phyloP scores from a whole-genome alignment of 2,888 invertebrate species.

The Drosophila melanocephala region DNA sequence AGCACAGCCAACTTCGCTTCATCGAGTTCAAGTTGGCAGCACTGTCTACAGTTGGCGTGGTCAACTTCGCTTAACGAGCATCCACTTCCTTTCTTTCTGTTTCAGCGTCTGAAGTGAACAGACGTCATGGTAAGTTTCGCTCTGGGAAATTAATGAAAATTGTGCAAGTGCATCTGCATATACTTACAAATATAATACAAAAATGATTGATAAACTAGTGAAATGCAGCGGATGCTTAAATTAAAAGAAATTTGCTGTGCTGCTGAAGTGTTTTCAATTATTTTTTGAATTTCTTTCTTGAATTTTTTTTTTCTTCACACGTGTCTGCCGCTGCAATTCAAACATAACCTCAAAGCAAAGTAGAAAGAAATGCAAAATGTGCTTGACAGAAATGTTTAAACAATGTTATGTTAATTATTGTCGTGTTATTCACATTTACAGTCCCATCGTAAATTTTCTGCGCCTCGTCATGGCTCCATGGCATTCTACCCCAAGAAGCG shows the following conservation, averaged over 20 bases:
- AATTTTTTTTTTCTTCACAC: constrained; percentile 11
- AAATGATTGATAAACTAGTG: background rate
- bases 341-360: constrained; percentile 46
- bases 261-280: background rate
- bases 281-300: too few species aligned
- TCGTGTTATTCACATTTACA: constrained; percentile 84
- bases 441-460: constrained; percentile 99
- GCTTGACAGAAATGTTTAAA: background rate
- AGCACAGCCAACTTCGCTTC: constrained; percentile 23
- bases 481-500: constrained; percentile 99
- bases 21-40: constrained; percentile 2
- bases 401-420: background rate
- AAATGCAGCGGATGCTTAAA: background rate
- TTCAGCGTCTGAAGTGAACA: constrained; percentile 76
- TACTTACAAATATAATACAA: background rate
- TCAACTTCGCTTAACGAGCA: constrained; percentile 55
- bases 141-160: background rate
- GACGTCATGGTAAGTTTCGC: constrained; percentile 82
- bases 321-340: constrained; percentile 11
- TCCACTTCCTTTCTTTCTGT: constrained; percentile 79
- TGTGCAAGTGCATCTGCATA: background rate
- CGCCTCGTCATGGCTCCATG: constrained; percentile 99
- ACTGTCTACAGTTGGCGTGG: constrained; percentile 24
- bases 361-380: background rate
- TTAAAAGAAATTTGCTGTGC: background rate